Evolutionary conservation across 1,140 invertebrate genomes (phyloP), one percentile per base, ranked within the genome.

Genomic region (Platyura marginata): DNA sequence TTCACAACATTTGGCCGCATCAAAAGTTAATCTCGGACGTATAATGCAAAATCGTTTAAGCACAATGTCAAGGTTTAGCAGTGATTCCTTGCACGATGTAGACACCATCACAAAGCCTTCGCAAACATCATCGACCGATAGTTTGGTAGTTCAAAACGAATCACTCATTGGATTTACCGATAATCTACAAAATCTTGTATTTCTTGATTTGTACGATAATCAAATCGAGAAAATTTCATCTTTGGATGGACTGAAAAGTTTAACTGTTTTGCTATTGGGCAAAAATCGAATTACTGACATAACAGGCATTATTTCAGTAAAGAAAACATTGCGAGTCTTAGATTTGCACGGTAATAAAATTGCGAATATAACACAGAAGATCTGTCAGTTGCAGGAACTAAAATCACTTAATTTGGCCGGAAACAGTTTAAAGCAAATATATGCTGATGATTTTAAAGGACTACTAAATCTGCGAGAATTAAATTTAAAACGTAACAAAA

Each of bases 161-260:
- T 10, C 36, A 18, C 18, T 20, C 16, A 38, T n/a, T 21, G 23
- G 15, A 15, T 40, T 45, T 41, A 48, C 62, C 5, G 58, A 63
- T 36, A 71, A 71, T 44, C 70, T 89, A 42, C 75, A 74, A 22
- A 75, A 81, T 59, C 62, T 92, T 34, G 87, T 95, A 21, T 92
- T 92, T 55, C 71, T 95, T 36, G 90, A 95, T 61, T 65, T 95
- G 3, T 94, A 93, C 62, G 85, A 92, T 61, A 95, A 95, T 65
- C 84, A 91, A 60, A 77, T 95, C 32, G 87, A 91, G 44, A 77
- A 76, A 53, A 81, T 94, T 39, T 72, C 71, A 34, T 80, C 73
- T 44, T 64, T 93, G 23, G 75, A 80, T 47, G 65, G 71, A 37
- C 67, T 92, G 6, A 74, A 74, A 37, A 82, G 79, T 55, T 65